phyloP scores from a whole-genome alignment of 2,113 vertebrate genomes.

The Aleadryas rufinucha region DNA sequence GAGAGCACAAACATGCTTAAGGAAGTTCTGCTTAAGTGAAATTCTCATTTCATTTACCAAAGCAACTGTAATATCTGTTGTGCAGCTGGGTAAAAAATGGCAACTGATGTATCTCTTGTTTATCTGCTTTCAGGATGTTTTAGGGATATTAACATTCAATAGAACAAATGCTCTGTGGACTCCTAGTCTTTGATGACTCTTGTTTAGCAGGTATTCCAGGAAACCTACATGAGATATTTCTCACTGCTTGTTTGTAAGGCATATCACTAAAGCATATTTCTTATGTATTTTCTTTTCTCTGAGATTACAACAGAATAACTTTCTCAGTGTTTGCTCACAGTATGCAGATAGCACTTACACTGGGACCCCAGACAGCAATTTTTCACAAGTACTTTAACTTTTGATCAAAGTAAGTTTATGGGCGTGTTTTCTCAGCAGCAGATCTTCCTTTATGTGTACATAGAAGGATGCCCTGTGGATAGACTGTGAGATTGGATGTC shows the following conservation, averaged over 20 bases:
- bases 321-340: background rate
- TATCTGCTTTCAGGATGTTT: background rate
- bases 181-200: background rate
- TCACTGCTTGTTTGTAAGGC: background rate
- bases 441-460: background rate
- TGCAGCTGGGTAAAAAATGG: background rate
- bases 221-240: background rate
- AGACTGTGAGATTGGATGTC: background rate
- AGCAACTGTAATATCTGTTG: background rate
- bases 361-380: background rate
- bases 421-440: background rate
- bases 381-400: background rate
- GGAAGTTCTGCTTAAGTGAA: background rate
- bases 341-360: background rate
- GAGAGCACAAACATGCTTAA: background rate
- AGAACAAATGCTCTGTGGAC: background rate
- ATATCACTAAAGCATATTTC: background rate
- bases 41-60: background rate
- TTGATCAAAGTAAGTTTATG: background rate
- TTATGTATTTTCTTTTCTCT: background rate
- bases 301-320: background rate
- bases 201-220: background rate
- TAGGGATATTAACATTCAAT: background rate
- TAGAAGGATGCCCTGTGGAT: background rate
- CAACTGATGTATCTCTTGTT: background rate